A percentile compares a stretch with the other conserved stretches of the same genome.
Conservation (phyloP, 2,888 invertebrate genomes). For the Sipha maydis region DNA sequence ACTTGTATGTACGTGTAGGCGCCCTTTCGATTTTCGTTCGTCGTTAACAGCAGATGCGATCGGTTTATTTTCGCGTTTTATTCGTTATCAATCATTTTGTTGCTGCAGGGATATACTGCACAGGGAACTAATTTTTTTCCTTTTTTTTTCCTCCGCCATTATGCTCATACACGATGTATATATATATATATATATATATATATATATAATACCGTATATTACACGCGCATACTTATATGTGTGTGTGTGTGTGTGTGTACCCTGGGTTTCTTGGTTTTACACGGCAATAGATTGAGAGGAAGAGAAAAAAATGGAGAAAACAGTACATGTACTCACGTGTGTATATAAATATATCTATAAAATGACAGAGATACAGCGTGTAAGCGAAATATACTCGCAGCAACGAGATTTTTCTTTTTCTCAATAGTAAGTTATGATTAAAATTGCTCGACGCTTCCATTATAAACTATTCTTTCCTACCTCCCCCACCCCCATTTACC, state of each 20-base stretch:
- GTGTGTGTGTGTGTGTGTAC: too few relatives aligned
- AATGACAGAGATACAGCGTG: background rate
- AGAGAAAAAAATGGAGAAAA: background rate
- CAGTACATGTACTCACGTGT: background rate
- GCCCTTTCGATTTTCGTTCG: background rate
- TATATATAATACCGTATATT: too few relatives aligned
- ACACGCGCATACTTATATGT: too few relatives aligned
- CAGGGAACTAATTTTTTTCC: background rate
- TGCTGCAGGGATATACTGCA: background rate
- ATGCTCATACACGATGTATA: background rate
- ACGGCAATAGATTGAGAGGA: too few relatives aligned
- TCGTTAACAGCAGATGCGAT: background rate
- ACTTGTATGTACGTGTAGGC: background rate
- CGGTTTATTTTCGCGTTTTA: background rate
- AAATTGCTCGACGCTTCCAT: conserved; percentile 9
- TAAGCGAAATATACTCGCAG: background rate
- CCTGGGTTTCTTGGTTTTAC: too few relatives aligned
- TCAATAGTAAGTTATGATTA: conserved; percentile 29
- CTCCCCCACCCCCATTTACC: too few relatives aligned
- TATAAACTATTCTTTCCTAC: background rate
- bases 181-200: too few relatives aligned
- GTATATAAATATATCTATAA: too few relatives aligned
- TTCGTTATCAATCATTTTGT: conserved; percentile 27
- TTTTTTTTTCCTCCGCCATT: background rate
- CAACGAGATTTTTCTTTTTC: background rate